Evolutionary conservation across 92 coral and sea anemone genomes (phyloP).

Genomic region (Porites lobata): DNA sequence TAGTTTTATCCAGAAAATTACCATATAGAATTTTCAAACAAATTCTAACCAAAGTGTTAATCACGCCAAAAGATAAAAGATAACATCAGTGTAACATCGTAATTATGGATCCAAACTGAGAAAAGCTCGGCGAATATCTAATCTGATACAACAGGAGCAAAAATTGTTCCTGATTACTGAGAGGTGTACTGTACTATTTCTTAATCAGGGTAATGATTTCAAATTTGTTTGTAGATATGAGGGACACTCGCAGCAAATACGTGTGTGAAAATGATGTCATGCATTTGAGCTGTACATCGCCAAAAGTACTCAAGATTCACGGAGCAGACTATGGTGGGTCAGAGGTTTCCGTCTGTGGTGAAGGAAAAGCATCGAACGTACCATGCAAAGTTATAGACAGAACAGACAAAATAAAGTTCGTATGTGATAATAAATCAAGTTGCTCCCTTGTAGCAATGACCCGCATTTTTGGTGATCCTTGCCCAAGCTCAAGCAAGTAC

Average conservation of each 20-base stretch:
- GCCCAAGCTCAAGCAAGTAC: slow-evolving; percentile 6
- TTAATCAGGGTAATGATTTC: neutral
- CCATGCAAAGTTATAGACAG: slow-evolving; percentile 12
- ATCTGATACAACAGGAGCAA: no score
- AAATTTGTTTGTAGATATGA: neutral
- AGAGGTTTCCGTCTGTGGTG: neutral
- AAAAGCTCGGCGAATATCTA: no score
- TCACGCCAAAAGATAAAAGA: neutral
- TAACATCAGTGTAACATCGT: neutral
- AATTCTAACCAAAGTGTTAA: neutral
- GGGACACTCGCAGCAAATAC: neutral
- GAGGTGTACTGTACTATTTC: neutral
- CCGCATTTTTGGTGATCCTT: slow-evolving; percentile 38
- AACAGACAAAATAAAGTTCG: slow-evolving; percentile 6
- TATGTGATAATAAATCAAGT: slow-evolving; percentile 12
- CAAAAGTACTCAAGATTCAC: slow-evolving; percentile 30
- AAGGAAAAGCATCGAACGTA: neutral
- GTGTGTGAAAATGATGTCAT: slow-evolving; percentile 29
- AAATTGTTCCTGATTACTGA: no score
- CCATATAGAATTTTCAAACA: neutral
- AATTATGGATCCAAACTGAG: neutral
- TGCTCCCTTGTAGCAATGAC: slow-evolving; percentile 10
- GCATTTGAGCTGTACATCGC: neutral
- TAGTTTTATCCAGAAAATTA: neutral
- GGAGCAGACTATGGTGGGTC: slow-evolving; percentile 35